Base-by-base conservation (phyloP, 2,888 invertebrate genomes). In the Lydus trimaculatus region DNA sequence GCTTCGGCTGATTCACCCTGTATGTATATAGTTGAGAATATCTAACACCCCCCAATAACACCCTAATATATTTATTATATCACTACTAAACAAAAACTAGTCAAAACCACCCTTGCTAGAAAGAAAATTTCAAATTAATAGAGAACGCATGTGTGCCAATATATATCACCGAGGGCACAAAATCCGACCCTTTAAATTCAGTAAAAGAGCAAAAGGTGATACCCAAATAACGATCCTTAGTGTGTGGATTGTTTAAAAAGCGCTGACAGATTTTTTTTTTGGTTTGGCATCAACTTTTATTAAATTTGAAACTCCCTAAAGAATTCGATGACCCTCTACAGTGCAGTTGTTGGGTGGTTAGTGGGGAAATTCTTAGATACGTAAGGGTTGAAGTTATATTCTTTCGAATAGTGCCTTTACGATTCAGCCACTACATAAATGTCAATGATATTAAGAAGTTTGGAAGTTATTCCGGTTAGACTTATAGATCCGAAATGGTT, bases 401-500 rank as follows among this genome's bases (percentile, higher is more conserved):
- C 59, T 33, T 43, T n/a, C 43, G n/a, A 17, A n/a, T n/a, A 43
- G 5, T n/a, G n/a, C 17, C n/a, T 5, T n/a, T 4, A 43, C 8
- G 43, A n/a, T 17, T 1, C 7, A n/a, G 5, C 43, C 8, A 17
- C 33, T 6, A 43, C 43, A 43, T n/a, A 73, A 72, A 64, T 72
- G 68, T 25, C 69, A 64, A 70, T 71, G 71, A 72, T 72, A 61
- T 66, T 66, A 63, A 61, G 64, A 66, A 63, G 63, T 73, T 73
- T 62, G 68, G 64, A 67, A 70, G 67, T 65, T 64, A 64, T 66
- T 25, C 20, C 17, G 62, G 11, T 36, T 62, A 31, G 56, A 56
- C 8, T 48, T 20, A n/a, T n/a, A 20, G 23, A 25, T 56, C 25
- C 31, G 31, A n/a, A 13, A 0, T 62, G 68, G 66, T 65, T 69